These are phyloP conservation scores for Dysidea cf. avara DNA, from an alignment of 37 sponge, comb jelly and placozoan genomes.

Conservation along the genomic window DNA sequence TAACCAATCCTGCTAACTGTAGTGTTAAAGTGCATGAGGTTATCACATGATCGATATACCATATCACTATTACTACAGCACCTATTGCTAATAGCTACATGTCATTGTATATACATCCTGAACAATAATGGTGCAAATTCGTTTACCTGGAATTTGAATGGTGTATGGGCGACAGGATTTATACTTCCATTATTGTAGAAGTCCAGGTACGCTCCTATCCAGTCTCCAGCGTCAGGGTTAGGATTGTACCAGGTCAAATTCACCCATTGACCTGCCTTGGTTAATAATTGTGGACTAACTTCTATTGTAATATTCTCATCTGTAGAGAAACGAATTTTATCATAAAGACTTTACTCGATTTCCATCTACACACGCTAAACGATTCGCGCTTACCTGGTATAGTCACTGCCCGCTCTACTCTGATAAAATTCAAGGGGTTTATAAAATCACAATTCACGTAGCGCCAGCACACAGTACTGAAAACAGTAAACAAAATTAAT, in stretches of 20 bases:
- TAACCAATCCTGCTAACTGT: too few species aligned
- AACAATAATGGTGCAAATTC: not conserved
- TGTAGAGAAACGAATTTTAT: not conserved
- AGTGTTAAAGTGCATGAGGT: too few species aligned
- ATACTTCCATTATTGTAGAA: conserved; percentile 30
- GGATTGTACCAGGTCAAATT: conserved; percentile 35
- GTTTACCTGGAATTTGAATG: conserved; percentile 50
- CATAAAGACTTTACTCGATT: not conserved
- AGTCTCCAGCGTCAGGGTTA: conserved; percentile 41
- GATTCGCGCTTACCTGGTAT: not conserved
- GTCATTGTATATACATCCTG: too few species aligned
- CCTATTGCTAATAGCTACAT: not conserved
- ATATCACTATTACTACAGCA: too few species aligned
- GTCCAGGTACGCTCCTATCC: conserved; percentile 59
- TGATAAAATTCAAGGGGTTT: too few species aligned
- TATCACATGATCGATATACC: too few species aligned
- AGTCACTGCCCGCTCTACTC: too few species aligned
- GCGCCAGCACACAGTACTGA: too few species aligned
- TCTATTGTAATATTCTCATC: too few species aligned
- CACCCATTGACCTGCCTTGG: conserved; percentile 55
- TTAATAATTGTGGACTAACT: too few species aligned
- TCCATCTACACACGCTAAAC: not conserved
- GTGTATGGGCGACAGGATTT: conserved; percentile 40
- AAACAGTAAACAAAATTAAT: too few species aligned
- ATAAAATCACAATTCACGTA: too few species aligned